These are phyloP conservation scores for Nothoprocta pentlandii DNA, from an alignment of 2,113 vertebrate species.

Conservation along the genomic window DNA sequence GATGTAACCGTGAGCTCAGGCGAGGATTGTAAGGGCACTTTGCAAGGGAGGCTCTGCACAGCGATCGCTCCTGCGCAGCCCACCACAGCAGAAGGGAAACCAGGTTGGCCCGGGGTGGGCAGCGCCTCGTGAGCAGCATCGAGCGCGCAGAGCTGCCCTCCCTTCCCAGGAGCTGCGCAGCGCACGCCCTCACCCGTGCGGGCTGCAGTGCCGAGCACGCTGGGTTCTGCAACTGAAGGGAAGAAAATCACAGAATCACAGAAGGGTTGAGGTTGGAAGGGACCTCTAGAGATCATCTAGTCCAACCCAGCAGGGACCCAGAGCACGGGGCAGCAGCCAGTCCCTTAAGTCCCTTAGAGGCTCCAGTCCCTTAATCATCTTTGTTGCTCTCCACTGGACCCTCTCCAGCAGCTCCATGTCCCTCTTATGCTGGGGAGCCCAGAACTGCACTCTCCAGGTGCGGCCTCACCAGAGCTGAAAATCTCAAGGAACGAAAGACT, in stretches of 20 bases:
- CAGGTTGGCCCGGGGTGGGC: not conserved
- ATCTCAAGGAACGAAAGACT: not conserved
- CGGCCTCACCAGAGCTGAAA: not conserved
- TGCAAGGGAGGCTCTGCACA: not conserved
- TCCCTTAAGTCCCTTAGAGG: too few relatives aligned
- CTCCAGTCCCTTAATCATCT: too few relatives aligned
- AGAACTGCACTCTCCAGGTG: too few relatives aligned
- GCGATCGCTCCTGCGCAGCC: not conserved
- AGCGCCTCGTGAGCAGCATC: not conserved
- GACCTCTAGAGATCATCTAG: too few relatives aligned
- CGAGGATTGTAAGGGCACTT: not conserved
- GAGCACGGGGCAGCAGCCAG: too few relatives aligned
- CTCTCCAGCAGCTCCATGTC: too few relatives aligned
- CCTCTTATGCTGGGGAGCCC: too few relatives aligned
- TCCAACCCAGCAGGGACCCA: too few relatives aligned
- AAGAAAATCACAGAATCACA: not conserved
- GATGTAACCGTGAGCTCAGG: not conserved
- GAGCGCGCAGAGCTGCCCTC: not conserved
- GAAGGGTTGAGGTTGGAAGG: too few relatives aligned
- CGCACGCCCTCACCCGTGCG: too few relatives aligned
- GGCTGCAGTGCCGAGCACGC: not conserved
- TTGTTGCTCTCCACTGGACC: too few relatives aligned
- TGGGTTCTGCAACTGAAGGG: not conserved
- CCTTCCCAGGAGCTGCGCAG: not conserved
- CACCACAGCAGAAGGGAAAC: not conserved